A percentile compares a stretch with the other conserved stretches of the same genome.
These are phyloP conservation scores for Eupeodes latifasciatus DNA, from an alignment of 2,888 invertebrate genomes.

Conservation along the genomic window DNA sequence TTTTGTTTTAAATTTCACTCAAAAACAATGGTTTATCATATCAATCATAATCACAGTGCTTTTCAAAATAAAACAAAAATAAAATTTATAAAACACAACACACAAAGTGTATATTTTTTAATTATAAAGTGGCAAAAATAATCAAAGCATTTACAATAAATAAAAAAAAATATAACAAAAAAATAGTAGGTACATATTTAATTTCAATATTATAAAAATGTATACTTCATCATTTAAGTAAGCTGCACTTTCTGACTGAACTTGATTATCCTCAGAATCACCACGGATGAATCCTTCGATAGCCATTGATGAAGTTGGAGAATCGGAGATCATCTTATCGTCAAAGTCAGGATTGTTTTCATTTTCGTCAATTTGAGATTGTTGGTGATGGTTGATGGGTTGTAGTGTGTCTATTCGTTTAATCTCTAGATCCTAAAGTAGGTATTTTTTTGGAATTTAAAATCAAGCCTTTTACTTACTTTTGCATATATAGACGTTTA, in stretches of 20 bases:
- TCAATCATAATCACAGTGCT: slow-evolving; percentile 1
- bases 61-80: slow-evolving; percentile 19
- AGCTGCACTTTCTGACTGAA: slow-evolving; percentile 84
- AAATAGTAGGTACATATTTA: background rate
- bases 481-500: too few species aligned
- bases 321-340: slow-evolving; percentile 77
- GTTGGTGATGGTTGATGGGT: background rate
- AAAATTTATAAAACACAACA: slow-evolving; percentile 34
- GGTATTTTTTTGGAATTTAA: slow-evolving; percentile 13
- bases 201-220: slow-evolving; percentile 74
- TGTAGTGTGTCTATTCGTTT: slow-evolving; percentile 14
- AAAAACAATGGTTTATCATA: background rate
- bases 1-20: background rate
- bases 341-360: slow-evolving; percentile 55
- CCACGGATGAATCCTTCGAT: slow-evolving; percentile 83
- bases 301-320: slow-evolving; percentile 82
- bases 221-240: slow-evolving; percentile 81
- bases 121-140: slow-evolving; percentile 53
- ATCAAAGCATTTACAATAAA: slow-evolving; percentile 44
- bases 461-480: background rate
- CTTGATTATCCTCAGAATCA: slow-evolving; percentile 84
- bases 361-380: slow-evolving; percentile 76
- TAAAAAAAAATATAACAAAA: slow-evolving; percentile 4
- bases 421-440: slow-evolving; percentile 52
- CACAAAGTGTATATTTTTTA: slow-evolving; percentile 7